Base-by-base conservation (phyloP, 2,888 invertebrate genomes). In the Salticus scenicus region DNA sequence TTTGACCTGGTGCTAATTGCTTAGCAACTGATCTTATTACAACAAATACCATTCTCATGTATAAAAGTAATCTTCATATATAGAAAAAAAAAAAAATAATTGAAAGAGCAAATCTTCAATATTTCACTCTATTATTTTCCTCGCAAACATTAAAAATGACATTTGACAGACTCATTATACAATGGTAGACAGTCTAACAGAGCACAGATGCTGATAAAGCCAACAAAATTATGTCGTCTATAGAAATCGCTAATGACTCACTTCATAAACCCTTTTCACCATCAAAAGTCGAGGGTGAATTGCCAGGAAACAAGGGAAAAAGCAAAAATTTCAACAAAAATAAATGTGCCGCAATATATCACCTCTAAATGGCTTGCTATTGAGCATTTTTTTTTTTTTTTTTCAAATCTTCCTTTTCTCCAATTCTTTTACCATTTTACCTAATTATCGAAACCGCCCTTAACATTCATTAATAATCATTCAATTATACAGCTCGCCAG, bases 381-480 rank as follows among this genome's bases (percentile, higher is more conserved):
- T 47, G 64, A 64, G 64, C 51, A 64, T 41, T 12, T 51, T 72
- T 77, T 77, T 37, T 37, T 37, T 37, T 10, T 37, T 4, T 10
- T 10, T 37, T 72, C 42, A 51, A 30, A 28, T 8, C 57, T 24
- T 14, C 33, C 63, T 30, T 28, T 30, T 24, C 51, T 51, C 72
- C 33, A 64, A 73, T 73, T 70, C 75, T 76, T 70, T 57, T 71
- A 82, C 77, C 72, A 72, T 83, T 77, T 83, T 83, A 83, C 83
- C 83, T 77, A 83, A 83, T 83, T 83, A 83, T 73, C 72, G 83
- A 70, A 37, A 71, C 63, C 47, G 24, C 20, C 28, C 47, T 66
- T 66, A 77, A 41, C 73, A 73, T 83, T 83, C 83, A 83, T 83
- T 83, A 83, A 83, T 83, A 83, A 83, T 83, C 77, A 83, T 83